Evolutionary conservation across 2,113 vertebrate species (phyloP).

Genomic region (Hypocryptadius cinnamomeus): DNA sequence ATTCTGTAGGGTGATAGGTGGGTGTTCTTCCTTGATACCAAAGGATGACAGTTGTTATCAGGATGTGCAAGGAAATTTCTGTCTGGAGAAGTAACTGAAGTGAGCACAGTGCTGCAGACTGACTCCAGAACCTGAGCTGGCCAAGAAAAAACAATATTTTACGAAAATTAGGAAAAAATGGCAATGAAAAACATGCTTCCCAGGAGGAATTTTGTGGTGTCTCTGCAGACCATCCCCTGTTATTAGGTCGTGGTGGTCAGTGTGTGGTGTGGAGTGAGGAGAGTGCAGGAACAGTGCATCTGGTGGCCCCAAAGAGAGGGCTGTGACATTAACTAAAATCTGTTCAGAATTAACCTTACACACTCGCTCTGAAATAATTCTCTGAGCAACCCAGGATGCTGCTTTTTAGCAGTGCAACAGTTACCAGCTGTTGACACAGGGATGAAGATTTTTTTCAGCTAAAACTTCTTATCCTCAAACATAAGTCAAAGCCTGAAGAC

Average conservation of each 20-base stretch:
- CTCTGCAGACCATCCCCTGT: neutral
- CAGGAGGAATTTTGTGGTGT: neutral
- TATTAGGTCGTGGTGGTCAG: neutral
- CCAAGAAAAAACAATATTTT: neutral
- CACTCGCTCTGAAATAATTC: neutral
- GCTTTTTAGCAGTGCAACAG: neutral
- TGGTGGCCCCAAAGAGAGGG: neutral
- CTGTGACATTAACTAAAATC: neutral
- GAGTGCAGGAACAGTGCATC: neutral
- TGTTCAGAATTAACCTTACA: neutral
- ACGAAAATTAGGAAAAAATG: neutral
- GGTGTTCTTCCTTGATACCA: neutral
- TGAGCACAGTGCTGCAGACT: neutral
- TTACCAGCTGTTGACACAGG: neutral
- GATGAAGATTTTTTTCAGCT: neutral
- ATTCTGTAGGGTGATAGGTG: neutral
- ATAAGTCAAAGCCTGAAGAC: neutral
- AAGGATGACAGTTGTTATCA: neutral
- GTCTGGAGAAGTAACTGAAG: neutral
- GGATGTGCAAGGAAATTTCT: neutral
- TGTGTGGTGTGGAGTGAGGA: neutral
- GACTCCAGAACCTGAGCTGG: neutral
- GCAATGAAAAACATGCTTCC: neutral
- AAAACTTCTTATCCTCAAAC: neutral
- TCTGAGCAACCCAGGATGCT: neutral